Percentiles rank a stretch among this genome's conserved stretches.
Conservation (phyloP, 2,888 invertebrate genomes). For the Hedya salicella region DNA sequence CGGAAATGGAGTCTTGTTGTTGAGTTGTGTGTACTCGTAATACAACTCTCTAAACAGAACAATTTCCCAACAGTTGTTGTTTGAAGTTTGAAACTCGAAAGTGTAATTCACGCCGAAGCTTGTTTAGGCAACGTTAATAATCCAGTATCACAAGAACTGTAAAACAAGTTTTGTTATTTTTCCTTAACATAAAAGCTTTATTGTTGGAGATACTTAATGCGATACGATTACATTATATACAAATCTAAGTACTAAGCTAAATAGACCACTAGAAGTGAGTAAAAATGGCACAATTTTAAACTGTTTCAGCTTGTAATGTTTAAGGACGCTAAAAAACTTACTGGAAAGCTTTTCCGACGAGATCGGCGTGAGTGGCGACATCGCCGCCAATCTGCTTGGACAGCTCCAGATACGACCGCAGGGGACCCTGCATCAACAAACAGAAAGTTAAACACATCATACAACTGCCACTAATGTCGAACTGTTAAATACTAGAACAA, state of each 20-base stretch:
- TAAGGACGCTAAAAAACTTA: no score
- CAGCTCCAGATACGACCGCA: constrained; percentile 89
- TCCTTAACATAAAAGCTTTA: no score
- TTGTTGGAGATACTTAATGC: no score
- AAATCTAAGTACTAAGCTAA: no score
- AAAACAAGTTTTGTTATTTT: constrained; percentile 1
- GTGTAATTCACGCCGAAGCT: background rate
- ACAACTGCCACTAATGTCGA: no score
- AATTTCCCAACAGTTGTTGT: constrained; percentile 1
- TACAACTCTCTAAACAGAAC: constrained; percentile 11
- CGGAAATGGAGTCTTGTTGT: background rate
- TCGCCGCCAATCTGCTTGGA: constrained; percentile 94
- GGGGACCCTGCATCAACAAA: constrained; percentile 84
- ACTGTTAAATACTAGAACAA: no score
- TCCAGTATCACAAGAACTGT: constrained; percentile 9
- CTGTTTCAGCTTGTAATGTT: no score
- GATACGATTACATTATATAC: no score
- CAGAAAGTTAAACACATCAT: background rate
- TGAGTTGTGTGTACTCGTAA: no score
- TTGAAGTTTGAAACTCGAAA: constrained; percentile 12
- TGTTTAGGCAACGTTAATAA: constrained; percentile 3
- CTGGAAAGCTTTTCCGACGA: constrained; percentile 94
- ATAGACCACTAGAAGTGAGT: no score
- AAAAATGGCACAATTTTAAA: no score
- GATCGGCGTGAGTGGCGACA: constrained; percentile 91